Conservation (phyloP, 2,797 vertebrate genomes). For the Loris lydekkerianus region DNA sequence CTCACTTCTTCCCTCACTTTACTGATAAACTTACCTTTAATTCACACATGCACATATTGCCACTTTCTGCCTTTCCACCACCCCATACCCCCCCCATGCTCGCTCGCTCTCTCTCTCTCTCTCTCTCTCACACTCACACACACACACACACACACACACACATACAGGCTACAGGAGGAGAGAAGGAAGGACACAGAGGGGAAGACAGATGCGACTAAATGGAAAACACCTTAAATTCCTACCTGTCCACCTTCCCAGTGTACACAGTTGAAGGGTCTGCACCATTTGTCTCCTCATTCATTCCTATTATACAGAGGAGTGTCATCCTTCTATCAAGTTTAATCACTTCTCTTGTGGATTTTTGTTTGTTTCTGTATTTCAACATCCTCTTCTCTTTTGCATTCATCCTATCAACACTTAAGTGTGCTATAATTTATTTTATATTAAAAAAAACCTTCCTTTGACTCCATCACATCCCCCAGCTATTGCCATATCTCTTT, state of each 20-base stretch:
- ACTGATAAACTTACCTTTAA: not conserved
- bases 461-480: not conserved
- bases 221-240: not conserved
- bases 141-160: not conserved
- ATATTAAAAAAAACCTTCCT: not conserved
- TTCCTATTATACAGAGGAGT: not conserved
- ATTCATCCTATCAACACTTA: not conserved
- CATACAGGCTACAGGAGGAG: not conserved
- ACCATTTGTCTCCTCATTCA: not conserved
- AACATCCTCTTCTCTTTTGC: not conserved
- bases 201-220: not conserved
- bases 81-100: rapidly evolving
- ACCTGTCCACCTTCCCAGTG: not conserved
- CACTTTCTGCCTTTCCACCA: not conserved
- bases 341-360: not conserved
- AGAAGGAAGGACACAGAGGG: no score
- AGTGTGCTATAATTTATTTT: not conserved
- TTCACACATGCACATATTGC: not conserved
- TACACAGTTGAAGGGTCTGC: not conserved
- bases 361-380: not conserved
- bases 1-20: not conserved
- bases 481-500: not conserved
- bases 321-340: not conserved
- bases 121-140: not conserved
- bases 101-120: not conserved